Evolutionary conservation across 2,888 invertebrate species (phyloP).

Genomic region (Temnothorax unifasciatus): DNA sequence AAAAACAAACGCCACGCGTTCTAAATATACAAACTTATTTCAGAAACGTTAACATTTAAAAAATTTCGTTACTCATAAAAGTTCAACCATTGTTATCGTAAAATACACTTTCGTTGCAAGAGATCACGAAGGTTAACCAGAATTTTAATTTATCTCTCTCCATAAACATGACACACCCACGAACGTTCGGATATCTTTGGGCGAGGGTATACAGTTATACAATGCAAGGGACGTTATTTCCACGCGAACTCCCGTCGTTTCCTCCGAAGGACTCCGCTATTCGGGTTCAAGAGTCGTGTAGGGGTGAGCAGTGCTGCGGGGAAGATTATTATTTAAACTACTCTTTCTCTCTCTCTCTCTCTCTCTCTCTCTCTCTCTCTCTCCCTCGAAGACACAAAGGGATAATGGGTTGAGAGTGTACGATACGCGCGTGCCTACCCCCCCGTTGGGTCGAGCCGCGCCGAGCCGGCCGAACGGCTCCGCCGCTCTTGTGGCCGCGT

Average conservation of each 20-base stretch:
- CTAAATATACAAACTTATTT: background rate
- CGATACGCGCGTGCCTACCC: background rate
- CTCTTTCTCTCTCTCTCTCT: background rate
- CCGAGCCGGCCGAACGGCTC: constrained; percentile 1
- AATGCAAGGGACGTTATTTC: background rate
- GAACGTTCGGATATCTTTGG: background rate
- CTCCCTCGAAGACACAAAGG: background rate
- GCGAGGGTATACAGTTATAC: no score
- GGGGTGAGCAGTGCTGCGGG: background rate
- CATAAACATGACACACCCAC: background rate
- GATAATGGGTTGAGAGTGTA: constrained; percentile 19
- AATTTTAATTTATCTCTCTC: constrained; percentile 2
- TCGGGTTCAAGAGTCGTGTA: background rate
- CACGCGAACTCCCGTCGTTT: background rate
- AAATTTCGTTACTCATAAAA: background rate
- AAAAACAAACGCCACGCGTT: background rate
- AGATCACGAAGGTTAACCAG: background rate
- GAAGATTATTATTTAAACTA: constrained; percentile 24
- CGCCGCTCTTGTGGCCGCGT: background rate
- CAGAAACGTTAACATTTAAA: background rate
- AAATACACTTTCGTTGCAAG: background rate
- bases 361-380: background rate
- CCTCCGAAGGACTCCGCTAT: background rate
- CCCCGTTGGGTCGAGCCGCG: background rate
- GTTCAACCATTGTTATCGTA: background rate